Evolutionary conservation across 1,140 invertebrate species (phyloP), one percentile per base, ranked within the genome.

Genomic region (Globodera rostochiensis): DNA sequence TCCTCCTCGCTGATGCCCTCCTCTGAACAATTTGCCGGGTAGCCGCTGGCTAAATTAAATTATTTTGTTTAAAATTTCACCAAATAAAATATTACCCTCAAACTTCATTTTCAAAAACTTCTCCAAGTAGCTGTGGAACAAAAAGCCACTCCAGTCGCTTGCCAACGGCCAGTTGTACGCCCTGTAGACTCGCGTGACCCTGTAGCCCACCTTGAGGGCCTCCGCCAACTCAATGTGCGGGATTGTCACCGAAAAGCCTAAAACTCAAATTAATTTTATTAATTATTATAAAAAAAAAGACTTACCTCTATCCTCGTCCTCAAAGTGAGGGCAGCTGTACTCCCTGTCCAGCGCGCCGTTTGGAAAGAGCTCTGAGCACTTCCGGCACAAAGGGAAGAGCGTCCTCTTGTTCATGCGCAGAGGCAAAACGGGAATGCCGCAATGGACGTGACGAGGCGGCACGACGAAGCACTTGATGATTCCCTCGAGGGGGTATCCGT

Each of bases 361-460:
- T 1, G 69, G 69, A 8, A 15, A 71, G n/a, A 45, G 9, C 13
- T 71, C 69, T 1, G 74, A n/a, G 0, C 74, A 75, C 13, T 45
- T 75, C 1, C 9, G 74, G 74, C 74, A 75, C 8, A 75, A 19
- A 9, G 74, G 74, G 66, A 75, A 75, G 25, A 75, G 74, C 0
- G 47, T 45, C 7, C 74, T 1, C 8, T 75, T 70, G 74, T 75
- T 70, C 3, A 4, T 13, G 9, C 66, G 7, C 36, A 46, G 6
- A 0, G 74, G 74, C n/a, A 75, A 11, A 13, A 75, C 74, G 45
- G 74, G 74, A 6, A 75, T 47, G 69, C 19, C 69, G 69, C 25
- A 45, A 19, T 25, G 69, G 25, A 8, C 9, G 46, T 71, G 69
- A 2, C 69, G 25, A 1, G 69, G 69, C 9, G 69, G 69, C 0